Evolutionary conservation across 1,140 invertebrate genomes (phyloP), one percentile per base, ranked within the genome.

Genomic region (Penaeus japonicus): DNA sequence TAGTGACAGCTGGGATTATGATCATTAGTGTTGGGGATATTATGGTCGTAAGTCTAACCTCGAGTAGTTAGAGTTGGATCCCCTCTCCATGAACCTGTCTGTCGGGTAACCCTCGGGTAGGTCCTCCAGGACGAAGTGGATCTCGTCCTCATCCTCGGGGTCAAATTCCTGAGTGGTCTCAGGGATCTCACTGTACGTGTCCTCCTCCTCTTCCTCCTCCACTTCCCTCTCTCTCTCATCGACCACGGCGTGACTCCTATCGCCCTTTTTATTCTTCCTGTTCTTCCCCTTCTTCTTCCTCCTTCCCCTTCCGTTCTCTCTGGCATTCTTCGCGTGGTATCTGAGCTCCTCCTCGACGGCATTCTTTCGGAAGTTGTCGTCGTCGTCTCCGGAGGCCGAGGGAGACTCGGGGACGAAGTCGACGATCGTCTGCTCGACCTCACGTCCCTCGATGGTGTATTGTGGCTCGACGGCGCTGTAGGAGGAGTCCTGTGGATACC

Each of bases 371-470:
- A 73, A 20, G n/a, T 55, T 39, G 1, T 32, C 57, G 1, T 53
- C 55, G 20, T 30, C 20, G 22, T n/a, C n/a, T n/a, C 18, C 59
- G 15, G 55, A 57, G 3, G 10, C 47, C 5, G 78, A n/a, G 5
- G 85, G 62, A 5, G 78, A 82, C 27, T 84, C 87, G 22, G 87
- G 87, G 24, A 83, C 70, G 30, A 88, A 88, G 30, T 84, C 81
- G 27, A 88, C 80, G 24, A 88, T 83, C 5, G 87, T 88, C 5
- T 47, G 57, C 47, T 82, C 70, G 20, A 73, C 55, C 20, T 83
- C 87, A 1, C 24, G 32, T 24, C 87, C 87, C 10, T 82, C 80
- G n/a, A 88, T 75, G 30, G 87, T 88, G 24, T 88, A 88, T 32
- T 75, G 87, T 17, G 80, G 70, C 65, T 88, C 87, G 18, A 77